A percentile compares a stretch with the other conserved stretches of the same genome.
phyloP scores from a whole-genome alignment of 1,140 invertebrate species.

The Drosophila kanapiae region DNA sequence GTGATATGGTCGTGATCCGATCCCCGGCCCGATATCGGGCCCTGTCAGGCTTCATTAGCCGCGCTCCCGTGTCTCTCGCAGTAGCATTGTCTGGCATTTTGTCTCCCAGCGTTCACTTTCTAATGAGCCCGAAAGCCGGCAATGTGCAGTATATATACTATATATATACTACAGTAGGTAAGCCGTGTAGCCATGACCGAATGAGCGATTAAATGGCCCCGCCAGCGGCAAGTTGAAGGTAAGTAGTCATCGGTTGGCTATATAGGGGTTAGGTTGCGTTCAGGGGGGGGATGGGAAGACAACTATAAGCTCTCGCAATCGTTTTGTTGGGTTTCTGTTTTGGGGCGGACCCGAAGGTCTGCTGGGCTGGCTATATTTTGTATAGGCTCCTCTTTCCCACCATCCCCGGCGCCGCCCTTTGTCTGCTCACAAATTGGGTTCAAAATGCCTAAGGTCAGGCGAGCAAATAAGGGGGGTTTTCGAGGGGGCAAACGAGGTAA shows the following conservation, averaged over 20 bases:
- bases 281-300: neutral
- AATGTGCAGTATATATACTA: constrained; percentile 30
- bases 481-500: constrained; percentile 53
- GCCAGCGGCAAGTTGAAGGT: constrained; percentile 78
- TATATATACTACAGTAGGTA: constrained; percentile 18
- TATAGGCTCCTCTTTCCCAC: constrained; percentile 21
- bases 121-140: constrained; percentile 63
- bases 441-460: constrained; percentile 78
- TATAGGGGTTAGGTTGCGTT: neutral
- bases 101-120: constrained; percentile 76
- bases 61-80: constrained; percentile 24
- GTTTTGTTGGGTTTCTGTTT: constrained; percentile 58
- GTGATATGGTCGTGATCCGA: constrained; percentile 54
- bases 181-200: constrained; percentile 73
- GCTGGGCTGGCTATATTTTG: constrained; percentile 26
- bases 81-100: constrained; percentile 57
- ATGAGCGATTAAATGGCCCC: constrained; percentile 66
- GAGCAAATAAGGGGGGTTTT: constrained; percentile 21
- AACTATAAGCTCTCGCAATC: constrained; percentile 69
- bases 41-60: constrained; percentile 54
- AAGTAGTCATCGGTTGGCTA: constrained; percentile 27
- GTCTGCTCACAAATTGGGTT: constrained; percentile 75
- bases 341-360: constrained; percentile 71
- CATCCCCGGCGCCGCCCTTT: constrained; percentile 30
- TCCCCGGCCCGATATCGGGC: constrained; percentile 41